Base-by-base conservation (phyloP, 2,797 vertebrate species). In the Paramormyrops hopkinsi region DNA sequence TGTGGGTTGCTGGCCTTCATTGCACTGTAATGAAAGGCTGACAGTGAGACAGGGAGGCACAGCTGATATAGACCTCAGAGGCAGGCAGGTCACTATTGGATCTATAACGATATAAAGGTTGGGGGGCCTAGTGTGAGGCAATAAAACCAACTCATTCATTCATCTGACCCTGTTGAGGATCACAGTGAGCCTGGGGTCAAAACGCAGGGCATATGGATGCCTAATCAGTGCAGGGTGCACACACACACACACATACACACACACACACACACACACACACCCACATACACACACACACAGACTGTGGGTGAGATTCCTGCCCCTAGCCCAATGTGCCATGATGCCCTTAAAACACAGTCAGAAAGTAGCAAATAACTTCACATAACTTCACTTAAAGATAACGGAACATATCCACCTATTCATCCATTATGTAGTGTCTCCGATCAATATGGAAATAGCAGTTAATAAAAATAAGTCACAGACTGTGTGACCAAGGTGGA, bases 1-100 rank as follows among this genome's bases (percentile, higher is more conserved):
- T 96, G 93, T 82, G 96, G 94, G 91, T 96, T 96, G 91, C 93
- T 96, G 93, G 97, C 94, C 94, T 97, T 97, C 92, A 97, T 95
- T 54, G 96, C 96, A 91, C 97, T 97, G 93, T 0, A 92, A 89
- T 2, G 33, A 86, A 50, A 91, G 46, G 87, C 83, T 0, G 11
- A 25, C 46, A 22, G 82, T 84, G 82, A 84, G 82, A 37, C 82
- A 84, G n/a, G 41, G 2, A 83, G 0, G 37, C 65, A 69, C 65
- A 6, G 29, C 25, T 69, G 65, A 69, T 33, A 33, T 5, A 33
- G 65, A 69, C 29, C 29, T 69, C 29, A 33, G 73, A 19, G 73
- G 14, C 33, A 41, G 33, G 33, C 69, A 79, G 37, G 6, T 73
- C 65, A 37, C 25, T 3, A 37, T 33, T 73, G 65, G 29, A 12